Base-by-base conservation (phyloP, 2,113 vertebrate species). In the Progne subis region DNA sequence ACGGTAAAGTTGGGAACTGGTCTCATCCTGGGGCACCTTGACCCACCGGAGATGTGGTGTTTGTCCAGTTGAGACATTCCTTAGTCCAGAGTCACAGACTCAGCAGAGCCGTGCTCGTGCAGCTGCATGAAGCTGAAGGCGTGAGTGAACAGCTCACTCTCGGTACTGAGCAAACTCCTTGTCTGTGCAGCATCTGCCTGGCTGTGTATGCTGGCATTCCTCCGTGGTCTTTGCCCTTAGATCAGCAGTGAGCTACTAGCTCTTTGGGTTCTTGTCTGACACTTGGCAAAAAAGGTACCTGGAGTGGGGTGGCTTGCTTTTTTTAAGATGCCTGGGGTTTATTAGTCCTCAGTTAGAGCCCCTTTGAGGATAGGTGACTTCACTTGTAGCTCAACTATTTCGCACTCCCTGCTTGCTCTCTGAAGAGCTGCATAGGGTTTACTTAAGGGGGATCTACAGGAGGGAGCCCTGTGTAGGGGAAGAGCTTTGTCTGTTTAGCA, bases 1-100 rank as follows among this genome's bases (percentile, higher is more conserved):
- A 5, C 14, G 10, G 47, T 32, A 32, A 41, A 63, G 44, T 1
- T 74, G 55, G 65, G 19, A 76, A 53, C 65, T 34, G 43, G 6
- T 67, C 32, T 84, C 72, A 56, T 79, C 52, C 60, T 61, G 25
- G 44, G 59, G 41, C 49, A 63, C 46, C 44, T 56, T 50, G 34
- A 85, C 84, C 31, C 0, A 0, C 26, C 34, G 76, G 69, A 79
- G 53, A 61, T 55, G n/a, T 10, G 43, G 6, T 67, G n/a, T 63
- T 72, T 92, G 83, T 92, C 34, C 82, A 71, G 21, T 34, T 39
- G 53, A 90, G 72, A 86, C 92, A 94, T 96, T 96, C 92, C 88
- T 94, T 70, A 78, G 82, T 65, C 68, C 60, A 32, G 68, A 95
- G 79, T 95, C 90, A 95, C 56, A 12, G 90, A 14, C 41, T 61